Evolutionary conservation across 2,888 invertebrate genomes (phyloP), one percentile per base, ranked within the genome.

Genomic region (Lithophane leautieri): DNA sequence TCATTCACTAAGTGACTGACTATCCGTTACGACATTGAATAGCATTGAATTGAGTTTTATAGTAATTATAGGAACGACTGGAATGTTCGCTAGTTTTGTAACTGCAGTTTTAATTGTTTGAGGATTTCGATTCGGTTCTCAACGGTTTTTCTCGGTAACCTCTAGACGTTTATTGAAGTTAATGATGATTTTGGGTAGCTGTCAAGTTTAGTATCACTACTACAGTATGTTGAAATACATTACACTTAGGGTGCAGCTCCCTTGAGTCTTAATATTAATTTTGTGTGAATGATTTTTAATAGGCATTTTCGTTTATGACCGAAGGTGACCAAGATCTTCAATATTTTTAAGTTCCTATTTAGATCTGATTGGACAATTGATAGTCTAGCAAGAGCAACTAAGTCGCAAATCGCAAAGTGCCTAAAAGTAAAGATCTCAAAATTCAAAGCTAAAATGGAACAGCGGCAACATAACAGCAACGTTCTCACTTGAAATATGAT

Each of bases 61-160:
- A 77, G 73, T 69, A 72, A 84, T 84, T 74, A 70, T 71, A 73
- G 76, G 79, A 73, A 72, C 76, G 61, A 6, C 56, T 81, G 79
- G 83, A 76, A 86, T 86, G 73, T 75, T 83, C 47, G 61, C 58
- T 60, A 44, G 67, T 81, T 76, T 85, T 83, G 85, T 78, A 87
- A 87, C 85, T 87, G 79, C 73, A 34, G 2, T 69, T 78, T 73
- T 70, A 84, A 76, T 80, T 80, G 65, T 52, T 28, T 60, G 25
- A 61, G 50, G 50, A 56, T 74, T 81, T 73, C 61, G 56, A 67
- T 63, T 73, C 58, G 61, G 42, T 71, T 40, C 16, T 78, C 58
- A 14, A 70, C 28, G 66, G 34, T 19, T 1, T 28, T 52, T 67
- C 28, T 60, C 22, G 28, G 16, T 82, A 65, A 60, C 68, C 65